phyloP scores from a whole-genome alignment of 1,140 invertebrate species.

The Trichonephila inaurata region DNA sequence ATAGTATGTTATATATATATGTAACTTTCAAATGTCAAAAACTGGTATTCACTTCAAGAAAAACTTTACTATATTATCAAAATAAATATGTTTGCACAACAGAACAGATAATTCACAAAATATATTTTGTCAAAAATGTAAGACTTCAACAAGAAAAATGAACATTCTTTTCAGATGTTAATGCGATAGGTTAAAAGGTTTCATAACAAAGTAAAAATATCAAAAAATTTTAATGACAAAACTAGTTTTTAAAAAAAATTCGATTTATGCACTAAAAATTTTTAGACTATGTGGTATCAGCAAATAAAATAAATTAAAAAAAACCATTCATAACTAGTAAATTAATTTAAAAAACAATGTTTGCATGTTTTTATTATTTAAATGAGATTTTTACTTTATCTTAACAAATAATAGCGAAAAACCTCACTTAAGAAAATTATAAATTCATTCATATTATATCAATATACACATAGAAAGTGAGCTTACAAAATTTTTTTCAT shows the following conservation, averaged over 20 bases:
- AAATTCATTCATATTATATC: no score
- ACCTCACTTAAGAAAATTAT: not conserved
- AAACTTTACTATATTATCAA: not conserved
- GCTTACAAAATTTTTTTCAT: no score
- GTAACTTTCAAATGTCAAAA: no score
- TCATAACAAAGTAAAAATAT: not conserved
- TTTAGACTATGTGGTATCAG: not conserved
- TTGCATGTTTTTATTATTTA: no score
- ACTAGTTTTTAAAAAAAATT: not conserved
- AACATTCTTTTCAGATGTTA: not conserved
- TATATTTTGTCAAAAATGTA: not conserved
- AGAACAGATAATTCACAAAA: not conserved
- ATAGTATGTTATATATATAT: no score
- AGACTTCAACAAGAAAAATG: not conserved
- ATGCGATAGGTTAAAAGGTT: not conserved
- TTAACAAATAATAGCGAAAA: not conserved
- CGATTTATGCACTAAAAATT: not conserved
- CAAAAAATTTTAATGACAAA: not conserved
- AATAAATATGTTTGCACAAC: not conserved
- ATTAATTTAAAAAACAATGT: no score
- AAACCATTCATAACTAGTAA: no score
- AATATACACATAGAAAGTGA: no score
- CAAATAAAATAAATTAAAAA: not conserved
- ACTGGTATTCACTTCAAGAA: no score
- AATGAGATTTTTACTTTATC: not conserved